Evolutionary conservation across 2,797 vertebrate genomes (phyloP), one percentile per base, ranked within the genome.

Genomic region (Tympanoctomys barrerae): DNA sequence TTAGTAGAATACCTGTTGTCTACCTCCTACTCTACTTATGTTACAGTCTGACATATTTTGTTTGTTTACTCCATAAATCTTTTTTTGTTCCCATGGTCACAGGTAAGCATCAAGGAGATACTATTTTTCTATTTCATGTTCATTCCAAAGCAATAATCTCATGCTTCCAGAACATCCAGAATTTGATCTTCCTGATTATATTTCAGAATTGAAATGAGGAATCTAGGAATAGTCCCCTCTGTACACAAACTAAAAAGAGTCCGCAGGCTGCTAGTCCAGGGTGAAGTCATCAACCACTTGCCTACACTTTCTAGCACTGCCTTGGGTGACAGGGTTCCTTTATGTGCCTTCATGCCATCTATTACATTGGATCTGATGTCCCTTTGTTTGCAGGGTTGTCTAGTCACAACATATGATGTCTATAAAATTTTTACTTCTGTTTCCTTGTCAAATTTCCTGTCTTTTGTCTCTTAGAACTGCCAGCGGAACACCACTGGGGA

Each of bases 401-500:
- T 49, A 12, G 2, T 62, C 91, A 22, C 81, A 49, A 85, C 9
- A 31, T 80, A 68, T 46, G 24, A 78, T 90, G 73, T 26, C 64
- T 75, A 59, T 90, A 95, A 64, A 54, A 42, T 96, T 86, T 77
- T 77, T 18, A 42, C 0, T 96, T 95, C 96, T 95, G 70, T 70
- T 57, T 52, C 19, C 79, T 73, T 85, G 14, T 64, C 1, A 1
- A 68, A 95, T 42, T 97, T 77, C 81, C 89, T 94, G 59, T 89
- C 90, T 98, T 97, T 92, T 85, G 13, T 92, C 96, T 78, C 36
- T 73, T 95, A 99, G 99, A 98, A 98, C 90, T 99, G 99, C 97
- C 99, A 98, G 97, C 97, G 99, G 94, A 99, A 99, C 98, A 99
- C 99, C 1, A 98, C 99, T 52, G 99, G 99, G 5, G 98, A 99